Evolutionary conservation across 1,140 invertebrate species (phyloP).

Genomic region (Pachyrhynchus sulphureomaculatus): DNA sequence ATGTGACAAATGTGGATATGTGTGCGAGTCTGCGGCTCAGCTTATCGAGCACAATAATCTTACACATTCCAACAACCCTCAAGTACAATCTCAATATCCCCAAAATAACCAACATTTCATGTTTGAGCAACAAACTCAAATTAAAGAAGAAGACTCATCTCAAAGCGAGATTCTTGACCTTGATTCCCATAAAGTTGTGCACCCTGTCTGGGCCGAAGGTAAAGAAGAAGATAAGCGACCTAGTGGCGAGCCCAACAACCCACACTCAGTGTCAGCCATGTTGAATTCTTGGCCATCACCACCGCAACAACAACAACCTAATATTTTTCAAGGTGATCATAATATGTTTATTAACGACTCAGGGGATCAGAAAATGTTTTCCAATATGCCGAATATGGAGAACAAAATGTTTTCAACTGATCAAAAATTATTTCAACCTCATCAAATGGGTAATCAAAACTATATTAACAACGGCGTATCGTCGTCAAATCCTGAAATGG

Average conservation of each 20-base stretch:
- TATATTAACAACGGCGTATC: constrained; percentile 38
- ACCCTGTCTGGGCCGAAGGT: constrained; percentile 58
- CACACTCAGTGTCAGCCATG: constrained; percentile 64
- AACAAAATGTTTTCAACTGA: constrained; percentile 50
- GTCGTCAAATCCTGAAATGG: constrained; percentile 34
- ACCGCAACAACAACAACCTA: constrained; percentile 48
- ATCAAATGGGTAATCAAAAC: constrained; percentile 54
- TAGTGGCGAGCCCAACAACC: constrained; percentile 49
- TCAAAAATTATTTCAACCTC: constrained; percentile 56
- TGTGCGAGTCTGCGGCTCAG: constrained; percentile 69
- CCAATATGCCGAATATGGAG: constrained; percentile 32
- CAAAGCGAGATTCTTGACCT: constrained; percentile 83
- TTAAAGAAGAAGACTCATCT: constrained; percentile 60
- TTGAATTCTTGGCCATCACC: constrained; percentile 57
- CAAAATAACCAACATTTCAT: constrained; percentile 53
- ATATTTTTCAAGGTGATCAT: constrained; percentile 40
- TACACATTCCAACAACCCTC: constrained; percentile 63
- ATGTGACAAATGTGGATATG: constrained; percentile 78
- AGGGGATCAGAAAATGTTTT: constrained; percentile 54
- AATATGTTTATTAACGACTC: constrained; percentile 38
- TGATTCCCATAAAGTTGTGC: constrained; percentile 84
- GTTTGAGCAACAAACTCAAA: constrained; percentile 49
- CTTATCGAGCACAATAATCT: constrained; percentile 70
- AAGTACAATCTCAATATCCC: constrained; percentile 46
- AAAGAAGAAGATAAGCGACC: constrained; percentile 50